Evolutionary conservation across 2,113 vertebrate species (phyloP).

Genomic region (Rhabdomys dilectus): DNA sequence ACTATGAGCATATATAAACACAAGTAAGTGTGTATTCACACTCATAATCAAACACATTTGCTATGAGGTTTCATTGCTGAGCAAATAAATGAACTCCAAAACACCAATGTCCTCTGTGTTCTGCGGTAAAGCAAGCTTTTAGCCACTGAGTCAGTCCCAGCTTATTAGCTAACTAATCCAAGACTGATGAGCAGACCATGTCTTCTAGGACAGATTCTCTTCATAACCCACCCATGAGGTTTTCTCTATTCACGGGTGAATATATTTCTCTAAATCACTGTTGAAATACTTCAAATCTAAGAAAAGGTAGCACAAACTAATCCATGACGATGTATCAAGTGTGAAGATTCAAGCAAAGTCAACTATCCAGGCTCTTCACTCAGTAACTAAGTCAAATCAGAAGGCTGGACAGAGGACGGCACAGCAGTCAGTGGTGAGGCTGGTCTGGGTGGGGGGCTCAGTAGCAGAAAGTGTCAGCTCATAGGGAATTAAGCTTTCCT

Average conservation of each 20-base stretch:
- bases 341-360: neutral
- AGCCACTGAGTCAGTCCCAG: neutral
- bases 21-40: neutral
- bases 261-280: neutral
- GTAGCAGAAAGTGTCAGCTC: neutral
- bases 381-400: neutral
- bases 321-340: neutral
- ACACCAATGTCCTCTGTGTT: neutral
- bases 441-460: neutral
- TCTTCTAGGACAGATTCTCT: neutral
- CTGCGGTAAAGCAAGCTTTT: neutral
- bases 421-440: neutral
- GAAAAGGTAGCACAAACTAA: neutral
- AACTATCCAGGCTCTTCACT: neutral
- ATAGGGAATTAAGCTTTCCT: neutral
- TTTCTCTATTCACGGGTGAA: neutral
- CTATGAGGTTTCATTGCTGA: neutral
- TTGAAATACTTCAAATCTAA: neutral
- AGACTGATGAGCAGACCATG: neutral
- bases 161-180: neutral
- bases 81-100: constrained; percentile 9
- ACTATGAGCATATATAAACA: neutral
- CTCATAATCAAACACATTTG: constrained; percentile 12
- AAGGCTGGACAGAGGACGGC: neutral
- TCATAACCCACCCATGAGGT: neutral